A percentile compares a stretch with the other conserved stretches of the same genome.
Evolutionary conservation across 2,113 vertebrate species (phyloP).

Genomic region (Mirza zaza): DNA sequence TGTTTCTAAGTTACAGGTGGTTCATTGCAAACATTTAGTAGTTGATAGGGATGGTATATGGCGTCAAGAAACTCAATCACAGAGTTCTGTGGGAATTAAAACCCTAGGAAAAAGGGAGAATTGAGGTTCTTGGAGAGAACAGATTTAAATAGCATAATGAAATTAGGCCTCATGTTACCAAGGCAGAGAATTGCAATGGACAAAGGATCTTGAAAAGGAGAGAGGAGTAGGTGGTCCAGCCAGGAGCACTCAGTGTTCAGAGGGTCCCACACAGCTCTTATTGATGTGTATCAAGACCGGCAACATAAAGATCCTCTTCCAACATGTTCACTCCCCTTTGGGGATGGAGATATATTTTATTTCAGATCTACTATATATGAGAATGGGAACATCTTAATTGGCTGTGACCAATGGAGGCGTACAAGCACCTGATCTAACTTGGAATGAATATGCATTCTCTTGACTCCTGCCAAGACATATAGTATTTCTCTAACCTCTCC

Average conservation of each 20-base stretch:
- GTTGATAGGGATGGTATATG: background rate
- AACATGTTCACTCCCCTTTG: background rate
- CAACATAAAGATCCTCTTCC: background rate
- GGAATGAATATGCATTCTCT: background rate
- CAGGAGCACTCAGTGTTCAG: background rate
- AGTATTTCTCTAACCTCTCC: background rate
- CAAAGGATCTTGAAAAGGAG: background rate
- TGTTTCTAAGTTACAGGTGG: background rate
- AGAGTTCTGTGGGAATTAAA: background rate
- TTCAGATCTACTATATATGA: background rate
- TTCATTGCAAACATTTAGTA: background rate
- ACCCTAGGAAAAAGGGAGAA: background rate
- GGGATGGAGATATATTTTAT: background rate
- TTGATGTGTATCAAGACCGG: background rate
- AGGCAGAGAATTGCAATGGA: background rate
- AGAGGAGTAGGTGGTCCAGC: too few relatives aligned
- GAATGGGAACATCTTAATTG: background rate
- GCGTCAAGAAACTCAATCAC: background rate
- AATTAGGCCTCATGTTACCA: background rate
- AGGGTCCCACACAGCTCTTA: background rate
- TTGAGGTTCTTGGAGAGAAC: background rate
- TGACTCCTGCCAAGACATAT: background rate
- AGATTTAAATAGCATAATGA: background rate
- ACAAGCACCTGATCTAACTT: background rate
- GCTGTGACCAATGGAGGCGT: background rate